Percentiles rank a stretch among this genome's conserved stretches.
Evolutionary conservation across 2,888 invertebrate genomes (phyloP).

Genomic region (Cerastis rubricosa): DNA sequence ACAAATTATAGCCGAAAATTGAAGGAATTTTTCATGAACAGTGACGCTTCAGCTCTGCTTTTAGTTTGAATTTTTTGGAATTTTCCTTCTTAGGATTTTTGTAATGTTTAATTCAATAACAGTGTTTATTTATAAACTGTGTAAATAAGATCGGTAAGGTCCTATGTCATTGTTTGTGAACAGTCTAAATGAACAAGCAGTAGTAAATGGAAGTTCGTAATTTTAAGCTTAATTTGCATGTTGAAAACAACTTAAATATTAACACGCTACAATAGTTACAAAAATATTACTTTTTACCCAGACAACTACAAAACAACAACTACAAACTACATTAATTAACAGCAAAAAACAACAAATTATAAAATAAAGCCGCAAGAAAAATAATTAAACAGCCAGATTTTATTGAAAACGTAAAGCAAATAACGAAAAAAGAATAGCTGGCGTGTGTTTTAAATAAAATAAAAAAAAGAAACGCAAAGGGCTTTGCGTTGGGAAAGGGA

Average conservation of each 20-base stretch:
- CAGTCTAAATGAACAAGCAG: background rate
- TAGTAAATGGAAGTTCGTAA: background rate
- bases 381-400: constrained; percentile 58
- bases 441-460: constrained; percentile 74
- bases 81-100: background rate
- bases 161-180: background rate
- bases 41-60: constrained; percentile 20
- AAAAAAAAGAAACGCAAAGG: constrained; percentile 77
- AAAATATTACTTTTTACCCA: background rate
- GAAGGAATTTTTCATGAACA: constrained; percentile 60
- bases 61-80: constrained; percentile 26
- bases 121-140: background rate
- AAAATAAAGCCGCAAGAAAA: constrained; percentile 38
- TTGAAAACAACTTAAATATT: background rate
- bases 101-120: background rate
- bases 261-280: background rate
- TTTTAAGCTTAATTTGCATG: background rate
- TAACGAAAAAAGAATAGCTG: constrained; percentile 50
- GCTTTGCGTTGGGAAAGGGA: constrained; percentile 79
- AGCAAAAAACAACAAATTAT: constrained; percentile 22
- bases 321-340: constrained; percentile 40
- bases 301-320: background rate
- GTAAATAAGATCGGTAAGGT: background rate
- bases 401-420: constrained; percentile 66
- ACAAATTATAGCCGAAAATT: constrained; percentile 83